Conservation (phyloP, 2,888 invertebrate genomes). For the Agapetus fuscipes region DNA sequence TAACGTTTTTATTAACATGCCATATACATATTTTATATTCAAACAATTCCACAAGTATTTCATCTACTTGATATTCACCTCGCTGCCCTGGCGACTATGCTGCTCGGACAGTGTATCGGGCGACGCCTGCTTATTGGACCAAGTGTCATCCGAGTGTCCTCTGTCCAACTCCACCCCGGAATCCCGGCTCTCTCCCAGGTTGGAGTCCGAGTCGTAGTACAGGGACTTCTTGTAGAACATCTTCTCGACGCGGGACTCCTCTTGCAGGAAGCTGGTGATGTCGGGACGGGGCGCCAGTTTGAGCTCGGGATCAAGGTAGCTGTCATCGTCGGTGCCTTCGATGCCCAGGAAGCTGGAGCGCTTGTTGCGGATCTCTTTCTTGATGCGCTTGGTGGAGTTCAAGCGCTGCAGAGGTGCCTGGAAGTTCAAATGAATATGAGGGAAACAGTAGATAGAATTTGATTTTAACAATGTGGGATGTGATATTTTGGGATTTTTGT, state of each 20-base stretch:
- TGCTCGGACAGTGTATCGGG: conserved; percentile 46
- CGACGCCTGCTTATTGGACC: conserved; percentile 45
- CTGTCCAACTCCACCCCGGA: conserved; percentile 67
- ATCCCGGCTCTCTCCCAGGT: conserved; percentile 59
- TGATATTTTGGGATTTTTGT: not conserved
- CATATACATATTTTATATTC: too few relatives aligned
- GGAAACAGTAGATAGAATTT: too few relatives aligned
- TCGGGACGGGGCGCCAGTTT: conserved; percentile 66
- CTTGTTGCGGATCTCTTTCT: conserved; percentile 75
- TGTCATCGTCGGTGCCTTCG: conserved; percentile 60
- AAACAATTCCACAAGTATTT: too few relatives aligned
- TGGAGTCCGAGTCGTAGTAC: conserved; percentile 59
- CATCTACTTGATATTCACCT: too few relatives aligned
- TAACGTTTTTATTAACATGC: too few relatives aligned
- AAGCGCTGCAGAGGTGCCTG: conserved; percentile 59
- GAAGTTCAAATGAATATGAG: too few relatives aligned
- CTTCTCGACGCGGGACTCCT: conserved; percentile 68
- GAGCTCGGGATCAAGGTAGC: conserved; percentile 58
- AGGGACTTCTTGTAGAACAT: conserved; percentile 64
- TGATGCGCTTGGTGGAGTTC: conserved; percentile 76
- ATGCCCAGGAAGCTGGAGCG: conserved; percentile 80
- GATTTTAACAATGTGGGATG: too few relatives aligned
- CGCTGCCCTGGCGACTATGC: conserved; percentile 74
- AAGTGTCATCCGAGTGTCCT: conserved; percentile 47
- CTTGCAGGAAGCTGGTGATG: conserved; percentile 70